Evolutionary conservation across 1,140 invertebrate species (phyloP), one percentile per base, ranked within the genome.

Genomic region (Lepidurus apus): DNA sequence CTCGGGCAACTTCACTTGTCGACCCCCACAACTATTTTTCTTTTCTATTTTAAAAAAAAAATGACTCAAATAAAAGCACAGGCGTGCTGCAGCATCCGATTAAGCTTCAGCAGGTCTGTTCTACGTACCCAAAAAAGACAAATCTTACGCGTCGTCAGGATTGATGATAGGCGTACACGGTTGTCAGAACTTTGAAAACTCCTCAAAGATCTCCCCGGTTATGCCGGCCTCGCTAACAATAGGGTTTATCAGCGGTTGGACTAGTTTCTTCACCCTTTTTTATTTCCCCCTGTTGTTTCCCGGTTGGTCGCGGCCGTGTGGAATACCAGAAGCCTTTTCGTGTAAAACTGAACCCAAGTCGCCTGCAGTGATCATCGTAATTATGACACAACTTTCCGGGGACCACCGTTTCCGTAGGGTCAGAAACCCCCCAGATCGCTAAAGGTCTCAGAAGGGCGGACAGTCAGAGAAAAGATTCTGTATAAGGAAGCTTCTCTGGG

Each of bases 291-390:
- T 65, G 53, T 65, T 65, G 17, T 65, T 17, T 17, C 13, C 21
- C 21, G 21, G 6, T 9, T 65, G 53, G 45, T 47, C 10, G 0
- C 5, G 45, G 45, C 53, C 53, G 53, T 65, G 53, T 65, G 53
- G 53, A 65, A 65, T n/a, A 65, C 53, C 53, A 65, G 53, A 17
- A 65, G 53, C 53, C 53, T 65, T 9, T 65, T 65, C 21, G 17
- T 21, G 13, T 65, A 21, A n/a, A 65, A 65, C n/a, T 65, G 53
- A 65, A 65, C 53, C n/a, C 53, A 21, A 65, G 53, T 13, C 53
- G 53, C 53, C 53, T 65, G 53, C 53, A 65, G 53, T 65, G 53
- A 65, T 65, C 53, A 65, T 65, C 53, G 13, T 65, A 65, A 65
- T 65, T 65, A 65, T 65, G 53, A 65, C 53, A 65, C 53, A 65